Conservation (phyloP, 2,888 invertebrate species). For the Leptinotarsa haldemani region DNA sequence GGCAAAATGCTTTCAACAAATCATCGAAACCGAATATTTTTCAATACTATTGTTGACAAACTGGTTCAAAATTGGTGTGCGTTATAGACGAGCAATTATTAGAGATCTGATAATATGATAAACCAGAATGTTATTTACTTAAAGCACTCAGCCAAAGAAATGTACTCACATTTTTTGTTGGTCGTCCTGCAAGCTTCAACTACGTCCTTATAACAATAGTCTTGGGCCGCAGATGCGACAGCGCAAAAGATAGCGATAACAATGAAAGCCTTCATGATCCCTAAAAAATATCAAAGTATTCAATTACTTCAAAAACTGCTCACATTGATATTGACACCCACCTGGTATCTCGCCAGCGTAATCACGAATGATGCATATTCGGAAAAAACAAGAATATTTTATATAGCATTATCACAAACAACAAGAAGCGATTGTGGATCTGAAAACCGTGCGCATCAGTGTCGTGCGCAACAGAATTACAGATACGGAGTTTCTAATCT, state of each 20-base stretch:
- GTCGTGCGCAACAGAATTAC: slow-evolving; percentile 39
- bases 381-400: slow-evolving; percentile 27
- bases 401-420: slow-evolving; percentile 20
- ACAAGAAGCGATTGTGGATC: slow-evolving; percentile 28
- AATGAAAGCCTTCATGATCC: slow-evolving; percentile 72
- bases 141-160: slow-evolving; percentile 24
- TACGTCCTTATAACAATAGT: slow-evolving; percentile 73
- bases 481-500: slow-evolving; percentile 1
- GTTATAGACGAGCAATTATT: no score
- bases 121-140: background rate
- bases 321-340: slow-evolving; percentile 43
- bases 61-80: no score
- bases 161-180: slow-evolving; percentile 59
- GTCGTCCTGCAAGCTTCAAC: slow-evolving; percentile 69
- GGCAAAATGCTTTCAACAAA: no score
- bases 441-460: slow-evolving; percentile 44
- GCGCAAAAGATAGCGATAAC: slow-evolving; percentile 66
- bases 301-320: slow-evolving; percentile 25
- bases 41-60: no score
- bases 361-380: slow-evolving; percentile 61
- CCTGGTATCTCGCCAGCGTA: slow-evolving; percentile 68
- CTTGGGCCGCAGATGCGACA: slow-evolving; percentile 60
- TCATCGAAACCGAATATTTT: no score
- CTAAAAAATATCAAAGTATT: slow-evolving; percentile 55
- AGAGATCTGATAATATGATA: no score